Evolutionary conservation across 2,888 invertebrate species (phyloP).

Genomic region (Scelioninae gen. 1): DNA sequence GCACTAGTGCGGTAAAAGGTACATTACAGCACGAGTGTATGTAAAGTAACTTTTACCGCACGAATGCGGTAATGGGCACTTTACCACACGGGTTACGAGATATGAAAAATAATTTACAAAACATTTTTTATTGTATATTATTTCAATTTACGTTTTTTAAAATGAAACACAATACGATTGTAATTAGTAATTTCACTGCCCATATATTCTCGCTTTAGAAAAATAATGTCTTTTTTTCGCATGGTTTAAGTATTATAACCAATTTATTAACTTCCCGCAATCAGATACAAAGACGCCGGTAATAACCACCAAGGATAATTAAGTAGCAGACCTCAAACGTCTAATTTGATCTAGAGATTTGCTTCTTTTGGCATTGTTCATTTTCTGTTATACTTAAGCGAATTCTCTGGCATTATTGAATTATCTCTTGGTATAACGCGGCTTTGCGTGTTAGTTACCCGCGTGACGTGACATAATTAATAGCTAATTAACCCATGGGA

Average conservation of each 20-base stretch:
- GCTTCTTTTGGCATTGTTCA: constrained; percentile 25
- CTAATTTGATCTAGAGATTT: constrained; percentile 1
- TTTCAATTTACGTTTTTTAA: no score
- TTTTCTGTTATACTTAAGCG: constrained; percentile 37
- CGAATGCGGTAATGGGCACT: no score
- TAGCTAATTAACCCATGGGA: constrained; percentile 72
- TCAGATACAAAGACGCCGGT: background rate
- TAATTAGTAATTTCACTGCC: no score
- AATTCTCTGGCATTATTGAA: constrained; percentile 69
- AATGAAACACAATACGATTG: no score
- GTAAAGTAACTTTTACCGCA: no score
- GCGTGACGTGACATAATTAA: constrained; percentile 70
- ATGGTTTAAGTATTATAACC: background rate
- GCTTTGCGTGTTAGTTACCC: constrained; percentile 56
- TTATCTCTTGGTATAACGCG: constrained; percentile 62
- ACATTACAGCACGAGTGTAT: no score
- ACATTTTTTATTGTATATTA: no score
- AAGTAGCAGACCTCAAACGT: background rate
- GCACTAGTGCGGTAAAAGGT: no score
- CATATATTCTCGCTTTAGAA: no score
- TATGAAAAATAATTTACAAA: no score
- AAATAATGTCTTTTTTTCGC: no score
- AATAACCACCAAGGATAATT: background rate
- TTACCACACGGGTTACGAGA: no score
- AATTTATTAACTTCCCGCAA: background rate